Evolutionary conservation across 1,140 invertebrate species (phyloP).

Genomic region (Parapsyche elsis): DNA sequence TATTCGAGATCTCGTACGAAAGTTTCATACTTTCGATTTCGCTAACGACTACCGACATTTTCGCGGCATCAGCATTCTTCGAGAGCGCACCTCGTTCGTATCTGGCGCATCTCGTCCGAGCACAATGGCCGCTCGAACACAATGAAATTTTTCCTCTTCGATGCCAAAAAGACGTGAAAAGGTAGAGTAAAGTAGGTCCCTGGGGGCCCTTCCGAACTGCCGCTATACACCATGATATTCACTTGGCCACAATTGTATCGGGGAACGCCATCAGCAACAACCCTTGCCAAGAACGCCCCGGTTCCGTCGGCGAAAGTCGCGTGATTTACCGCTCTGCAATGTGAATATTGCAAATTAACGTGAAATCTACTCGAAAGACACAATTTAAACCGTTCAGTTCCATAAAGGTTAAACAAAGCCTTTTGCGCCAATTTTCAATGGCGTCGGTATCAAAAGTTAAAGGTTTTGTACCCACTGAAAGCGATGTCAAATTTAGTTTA

Average conservation of each 20-base stretch:
- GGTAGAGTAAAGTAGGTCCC: background rate
- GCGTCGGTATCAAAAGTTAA: too few species aligned
- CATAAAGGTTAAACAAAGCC: too few species aligned
- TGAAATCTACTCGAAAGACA: background rate
- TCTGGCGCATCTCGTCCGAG: conserved; percentile 40
- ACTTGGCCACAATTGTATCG: conserved; percentile 54
- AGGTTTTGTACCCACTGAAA: too few species aligned
- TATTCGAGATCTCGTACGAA: background rate
- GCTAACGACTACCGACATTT: background rate
- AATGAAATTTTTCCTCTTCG: conserved; percentile 45
- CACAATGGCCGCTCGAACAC: conserved; percentile 46
- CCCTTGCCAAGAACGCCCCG: conserved; percentile 8
- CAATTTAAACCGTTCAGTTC: too few species aligned
- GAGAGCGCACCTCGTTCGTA: background rate
- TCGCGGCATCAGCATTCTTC: background rate
- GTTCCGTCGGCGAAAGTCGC: conserved; percentile 7
- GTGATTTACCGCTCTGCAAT: conserved; percentile 2
- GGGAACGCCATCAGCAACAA: conserved; percentile 46
- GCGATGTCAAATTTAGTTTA: too few species aligned
- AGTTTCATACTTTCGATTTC: conserved; percentile 7
- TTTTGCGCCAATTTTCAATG: too few species aligned
- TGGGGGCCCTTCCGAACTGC: conserved; percentile 37
- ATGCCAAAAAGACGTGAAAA: conserved; percentile 40
- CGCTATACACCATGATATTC: conserved; percentile 45
- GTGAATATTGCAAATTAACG: background rate